These are phyloP conservation scores for Tetropium fuscum DNA, from an alignment of 2,888 invertebrate genomes.

Conservation along the genomic window DNA sequence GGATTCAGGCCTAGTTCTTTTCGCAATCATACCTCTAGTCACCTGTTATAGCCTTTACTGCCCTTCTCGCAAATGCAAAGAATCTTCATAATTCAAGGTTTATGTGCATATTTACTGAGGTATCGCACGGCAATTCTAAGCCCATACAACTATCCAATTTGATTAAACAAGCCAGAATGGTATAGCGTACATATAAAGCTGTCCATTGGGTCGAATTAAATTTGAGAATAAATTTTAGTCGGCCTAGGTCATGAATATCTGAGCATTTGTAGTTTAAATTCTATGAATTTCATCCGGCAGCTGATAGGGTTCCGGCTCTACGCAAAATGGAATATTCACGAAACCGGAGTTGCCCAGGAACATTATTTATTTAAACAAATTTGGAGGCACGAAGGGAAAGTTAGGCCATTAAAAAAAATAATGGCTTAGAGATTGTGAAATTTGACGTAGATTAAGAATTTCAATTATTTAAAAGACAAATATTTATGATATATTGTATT, in stretches of 20 bases:
- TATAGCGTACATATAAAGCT: constrained; percentile 20
- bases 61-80: constrained; percentile 8
- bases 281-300: constrained; percentile 17
- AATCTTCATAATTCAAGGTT: constrained; percentile 15
- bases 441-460: no score
- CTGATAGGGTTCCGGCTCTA: neutral
- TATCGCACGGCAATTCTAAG: constrained; percentile 6
- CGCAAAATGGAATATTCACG: neutral
- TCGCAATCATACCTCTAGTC: no score
- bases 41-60: no score
- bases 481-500: no score
- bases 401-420: no score
- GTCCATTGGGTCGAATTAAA: constrained; percentile 27
- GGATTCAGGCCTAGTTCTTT: no score
- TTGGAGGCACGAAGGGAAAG: no score
- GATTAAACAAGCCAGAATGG: constrained; percentile 12
- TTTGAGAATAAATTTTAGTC: constrained; percentile 24
- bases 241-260: constrained; percentile 24
- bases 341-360: neutral
- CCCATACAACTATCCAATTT: constrained; percentile 26
- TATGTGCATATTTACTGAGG: constrained; percentile 9
- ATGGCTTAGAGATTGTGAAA: no score
- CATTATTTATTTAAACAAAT: constrained; percentile 9
- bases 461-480: no score
- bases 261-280: constrained; percentile 19